Evolutionary conservation across 1,140 invertebrate species (phyloP).

Genomic region (Ctenoplectra terminalis): DNA sequence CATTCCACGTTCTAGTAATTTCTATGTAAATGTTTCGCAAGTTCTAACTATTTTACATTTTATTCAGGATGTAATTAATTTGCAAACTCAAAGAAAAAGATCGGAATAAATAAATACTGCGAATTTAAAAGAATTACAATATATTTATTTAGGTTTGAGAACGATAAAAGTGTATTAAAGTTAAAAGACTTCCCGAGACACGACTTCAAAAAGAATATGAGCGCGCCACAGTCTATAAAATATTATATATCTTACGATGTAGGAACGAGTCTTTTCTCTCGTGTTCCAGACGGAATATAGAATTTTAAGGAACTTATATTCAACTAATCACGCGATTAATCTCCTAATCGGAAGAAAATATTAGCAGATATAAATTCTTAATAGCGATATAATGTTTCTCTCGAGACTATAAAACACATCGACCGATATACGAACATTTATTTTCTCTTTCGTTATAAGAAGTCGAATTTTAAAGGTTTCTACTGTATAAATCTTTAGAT

Average conservation of each 20-base stretch:
- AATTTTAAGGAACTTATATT: neutral
- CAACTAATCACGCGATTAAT: neutral
- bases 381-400: neutral
- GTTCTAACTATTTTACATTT: slow-evolving; percentile 5
- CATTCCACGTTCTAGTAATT: neutral
- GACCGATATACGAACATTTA: neutral
- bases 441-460: neutral
- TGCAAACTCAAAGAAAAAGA: too few species aligned
- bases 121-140: neutral
- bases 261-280: neutral
- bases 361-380: slow-evolving; percentile 18
- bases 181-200: neutral
- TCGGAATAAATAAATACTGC: neutral
- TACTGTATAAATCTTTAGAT: neutral
- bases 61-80: neutral
- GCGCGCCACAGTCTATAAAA: neutral
- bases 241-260: neutral
- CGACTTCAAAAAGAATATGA: neutral
- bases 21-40: neutral
- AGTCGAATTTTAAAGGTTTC: neutral
- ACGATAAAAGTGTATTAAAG: neutral
- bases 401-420: neutral
- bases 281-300: neutral
- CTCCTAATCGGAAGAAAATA: too few species aligned
- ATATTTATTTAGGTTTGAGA: neutral